Percentiles rank a stretch among this genome's conserved stretches.
Evolutionary conservation across 2,113 vertebrate species (phyloP).

Genomic region (Pteruthius melanotis): DNA sequence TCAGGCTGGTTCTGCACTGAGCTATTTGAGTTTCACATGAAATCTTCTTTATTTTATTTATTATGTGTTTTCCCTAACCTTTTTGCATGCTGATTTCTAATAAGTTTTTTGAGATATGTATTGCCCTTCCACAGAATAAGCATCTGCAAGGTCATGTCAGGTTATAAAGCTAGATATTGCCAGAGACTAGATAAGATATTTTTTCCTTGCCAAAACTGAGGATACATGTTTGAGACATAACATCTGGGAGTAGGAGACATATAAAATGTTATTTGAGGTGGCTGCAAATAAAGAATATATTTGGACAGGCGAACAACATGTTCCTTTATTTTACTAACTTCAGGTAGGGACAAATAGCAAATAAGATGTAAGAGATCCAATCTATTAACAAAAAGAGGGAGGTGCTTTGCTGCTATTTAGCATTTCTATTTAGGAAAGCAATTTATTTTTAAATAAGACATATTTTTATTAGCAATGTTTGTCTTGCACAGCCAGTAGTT

Average conservation of each 20-base stretch:
- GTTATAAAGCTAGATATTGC: background rate
- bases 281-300: background rate
- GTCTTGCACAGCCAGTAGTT: background rate
- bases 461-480: background rate
- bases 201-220: background rate
- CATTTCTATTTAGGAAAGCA: background rate
- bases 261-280: background rate
- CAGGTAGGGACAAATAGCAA: background rate
- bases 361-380: background rate
- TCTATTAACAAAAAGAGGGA: background rate
- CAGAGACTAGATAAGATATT: background rate
- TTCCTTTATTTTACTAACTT: background rate
- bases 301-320: background rate
- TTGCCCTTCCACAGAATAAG: background rate
- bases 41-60: background rate
- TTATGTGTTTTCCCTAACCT: background rate
- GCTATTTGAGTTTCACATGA: background rate
- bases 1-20: background rate
- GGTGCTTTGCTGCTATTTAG: background rate
- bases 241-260: background rate
- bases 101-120: background rate
- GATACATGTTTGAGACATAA: background rate
- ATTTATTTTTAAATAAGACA: background rate
- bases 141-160: background rate
- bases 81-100: background rate